phyloP scores from a whole-genome alignment of 2,113 vertebrate species.

The Lichenostomus cassidix region DNA sequence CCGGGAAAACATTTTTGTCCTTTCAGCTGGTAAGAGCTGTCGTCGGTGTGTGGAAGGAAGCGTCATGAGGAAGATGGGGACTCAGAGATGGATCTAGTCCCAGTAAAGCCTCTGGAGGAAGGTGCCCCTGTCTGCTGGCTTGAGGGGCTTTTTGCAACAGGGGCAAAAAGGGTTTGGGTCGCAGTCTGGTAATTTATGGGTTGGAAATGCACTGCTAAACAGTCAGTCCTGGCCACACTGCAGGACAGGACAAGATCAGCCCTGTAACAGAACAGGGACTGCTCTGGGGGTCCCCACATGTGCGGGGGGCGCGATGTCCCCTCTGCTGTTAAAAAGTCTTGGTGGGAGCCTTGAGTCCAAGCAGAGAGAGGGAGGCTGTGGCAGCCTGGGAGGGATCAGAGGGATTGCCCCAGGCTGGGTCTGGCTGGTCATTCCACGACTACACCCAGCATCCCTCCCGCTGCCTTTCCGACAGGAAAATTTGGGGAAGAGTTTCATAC shows the following conservation, averaged over 20 bases:
- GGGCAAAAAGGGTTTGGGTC: neutral
- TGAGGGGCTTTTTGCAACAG: accelerated
- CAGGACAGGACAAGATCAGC: neutral
- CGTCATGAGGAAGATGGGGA: accelerated
- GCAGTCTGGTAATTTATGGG: neutral
- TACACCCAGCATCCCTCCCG: neutral
- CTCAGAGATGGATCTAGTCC: neutral
- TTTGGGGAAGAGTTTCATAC: accelerated
- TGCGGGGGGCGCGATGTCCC: accelerated
- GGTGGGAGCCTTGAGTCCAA: accelerated
- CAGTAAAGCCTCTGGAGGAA: neutral
- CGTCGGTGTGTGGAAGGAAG: neutral
- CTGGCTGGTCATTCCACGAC: accelerated
- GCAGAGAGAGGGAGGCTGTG: neutral
- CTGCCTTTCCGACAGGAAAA: accelerated
- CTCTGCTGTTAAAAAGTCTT: neutral
- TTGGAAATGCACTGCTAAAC: neutral
- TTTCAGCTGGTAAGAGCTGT: neutral
- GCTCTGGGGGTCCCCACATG: neutral
- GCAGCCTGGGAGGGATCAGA: accelerated
- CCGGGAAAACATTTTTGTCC: neutral
- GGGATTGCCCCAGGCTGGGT: neutral
- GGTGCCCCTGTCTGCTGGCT: neutral
- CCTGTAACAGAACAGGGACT: too few relatives aligned
- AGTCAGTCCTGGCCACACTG: neutral